phyloP scores from a whole-genome alignment of 1,140 invertebrate species.

The Argopecten irradians region DNA sequence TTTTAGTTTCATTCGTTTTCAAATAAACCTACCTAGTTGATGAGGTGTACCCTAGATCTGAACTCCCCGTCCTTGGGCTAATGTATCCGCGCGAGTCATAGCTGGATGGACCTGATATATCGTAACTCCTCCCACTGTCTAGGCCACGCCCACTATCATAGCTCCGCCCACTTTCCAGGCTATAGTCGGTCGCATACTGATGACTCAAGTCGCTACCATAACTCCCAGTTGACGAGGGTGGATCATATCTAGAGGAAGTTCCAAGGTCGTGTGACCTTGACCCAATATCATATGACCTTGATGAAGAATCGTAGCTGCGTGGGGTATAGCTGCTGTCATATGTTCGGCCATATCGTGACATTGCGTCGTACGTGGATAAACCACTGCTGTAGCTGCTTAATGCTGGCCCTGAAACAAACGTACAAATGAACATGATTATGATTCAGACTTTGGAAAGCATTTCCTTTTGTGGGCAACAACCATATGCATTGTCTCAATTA shows the following conservation, averaged over 20 bases:
- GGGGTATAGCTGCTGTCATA: constrained; percentile 5
- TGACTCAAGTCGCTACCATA: not conserved
- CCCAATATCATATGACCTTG: not conserved
- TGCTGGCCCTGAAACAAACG: not conserved
- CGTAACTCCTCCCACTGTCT: not conserved
- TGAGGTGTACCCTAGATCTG: constrained; percentile 14
- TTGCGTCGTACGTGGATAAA: constrained; percentile 2
- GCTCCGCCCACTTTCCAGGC: not conserved
- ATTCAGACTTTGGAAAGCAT: no score
- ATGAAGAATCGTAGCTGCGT: not conserved
- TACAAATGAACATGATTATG: not conserved
- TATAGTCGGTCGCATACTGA: not conserved
- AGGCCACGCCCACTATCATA: constrained; percentile 10
- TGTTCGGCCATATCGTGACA: constrained; percentile 14
- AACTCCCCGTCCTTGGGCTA: not conserved
- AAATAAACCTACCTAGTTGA: not conserved
- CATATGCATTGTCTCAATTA: no score
- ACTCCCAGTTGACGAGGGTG: not conserved
- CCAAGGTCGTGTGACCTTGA: constrained; percentile 12
- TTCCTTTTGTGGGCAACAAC: no score
- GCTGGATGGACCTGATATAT: not conserved
- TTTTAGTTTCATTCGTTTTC: no score
- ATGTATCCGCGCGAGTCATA: constrained; percentile 13
- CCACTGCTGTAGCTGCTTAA: constrained; percentile 14
- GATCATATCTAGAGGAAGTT: not conserved